These are phyloP conservation scores for Staurois parvus DNA, from an alignment of 2,797 vertebrate species.

Conservation along the genomic window DNA sequence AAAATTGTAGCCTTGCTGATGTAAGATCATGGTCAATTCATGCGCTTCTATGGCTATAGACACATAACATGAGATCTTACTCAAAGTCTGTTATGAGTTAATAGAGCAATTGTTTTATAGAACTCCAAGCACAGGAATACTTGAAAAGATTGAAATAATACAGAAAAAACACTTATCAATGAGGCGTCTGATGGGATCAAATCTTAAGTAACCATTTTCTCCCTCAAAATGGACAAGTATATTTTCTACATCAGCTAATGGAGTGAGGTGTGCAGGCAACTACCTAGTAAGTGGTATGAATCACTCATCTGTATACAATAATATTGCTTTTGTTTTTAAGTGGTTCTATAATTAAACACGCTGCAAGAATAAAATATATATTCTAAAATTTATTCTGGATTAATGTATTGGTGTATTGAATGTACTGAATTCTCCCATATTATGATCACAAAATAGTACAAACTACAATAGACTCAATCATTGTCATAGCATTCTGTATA, in stretches of 20 bases:
- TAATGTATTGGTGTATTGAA: background rate
- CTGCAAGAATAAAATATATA: background rate
- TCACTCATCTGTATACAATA: background rate
- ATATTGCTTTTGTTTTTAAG: background rate
- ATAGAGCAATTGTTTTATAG: no score
- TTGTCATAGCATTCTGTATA: no score
- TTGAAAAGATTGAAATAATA: background rate
- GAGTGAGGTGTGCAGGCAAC: background rate
- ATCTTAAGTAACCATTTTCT: slow-evolving; percentile 5
- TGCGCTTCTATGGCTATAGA: no score
- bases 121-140: no score
- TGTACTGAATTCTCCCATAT: background rate
- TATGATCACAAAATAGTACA: no score
- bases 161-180: background rate
- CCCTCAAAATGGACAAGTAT: background rate
- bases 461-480: no score
- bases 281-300: background rate
- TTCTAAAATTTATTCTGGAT: background rate
- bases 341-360: background rate
- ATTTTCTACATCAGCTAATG: slow-evolving; percentile 24
- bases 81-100: no score
- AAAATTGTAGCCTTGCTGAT: no score
- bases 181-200: background rate
- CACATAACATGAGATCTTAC: no score
- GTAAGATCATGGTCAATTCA: no score